Conservation (phyloP, 2,797 vertebrate genomes). For the Periparus ater region DNA sequence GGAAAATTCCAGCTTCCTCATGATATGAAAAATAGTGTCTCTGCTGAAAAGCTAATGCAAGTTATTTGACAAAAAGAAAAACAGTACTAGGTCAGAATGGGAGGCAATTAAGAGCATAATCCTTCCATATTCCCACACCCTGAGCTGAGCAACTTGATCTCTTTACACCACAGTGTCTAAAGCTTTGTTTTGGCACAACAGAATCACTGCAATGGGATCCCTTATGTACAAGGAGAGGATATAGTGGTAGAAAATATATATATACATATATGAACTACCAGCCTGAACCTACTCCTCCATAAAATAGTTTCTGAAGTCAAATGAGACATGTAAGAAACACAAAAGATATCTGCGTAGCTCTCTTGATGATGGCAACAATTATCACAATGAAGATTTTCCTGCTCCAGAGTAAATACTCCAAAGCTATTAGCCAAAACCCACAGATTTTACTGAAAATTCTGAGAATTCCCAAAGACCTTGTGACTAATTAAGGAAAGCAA, state of each 20-base stretch:
- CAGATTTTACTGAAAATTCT: neutral
- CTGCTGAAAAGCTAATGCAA: neutral
- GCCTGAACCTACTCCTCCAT: neutral
- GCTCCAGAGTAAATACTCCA: neutral
- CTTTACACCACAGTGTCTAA: neutral
- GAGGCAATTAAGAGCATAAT: neutral
- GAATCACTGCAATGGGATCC: neutral
- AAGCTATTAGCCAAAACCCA: neutral
- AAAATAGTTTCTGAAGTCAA: neutral
- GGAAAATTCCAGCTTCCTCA: neutral
- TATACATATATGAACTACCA: neutral
- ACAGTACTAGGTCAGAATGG: neutral
- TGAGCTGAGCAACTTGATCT: neutral
- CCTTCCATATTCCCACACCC: neutral
- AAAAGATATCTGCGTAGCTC: neutral
- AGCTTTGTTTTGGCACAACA: neutral
- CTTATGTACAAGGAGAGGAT: neutral
- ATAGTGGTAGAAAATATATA: neutral
- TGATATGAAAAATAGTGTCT: neutral
- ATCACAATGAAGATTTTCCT: neutral
- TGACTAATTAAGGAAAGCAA: neutral
- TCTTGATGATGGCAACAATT: neutral
- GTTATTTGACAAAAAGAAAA: neutral
- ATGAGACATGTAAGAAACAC: neutral
- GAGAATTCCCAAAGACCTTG: neutral